Evolutionary conservation across 2,888 invertebrate species (phyloP).

Genomic region (Ganaspis brasiliensis): DNA sequence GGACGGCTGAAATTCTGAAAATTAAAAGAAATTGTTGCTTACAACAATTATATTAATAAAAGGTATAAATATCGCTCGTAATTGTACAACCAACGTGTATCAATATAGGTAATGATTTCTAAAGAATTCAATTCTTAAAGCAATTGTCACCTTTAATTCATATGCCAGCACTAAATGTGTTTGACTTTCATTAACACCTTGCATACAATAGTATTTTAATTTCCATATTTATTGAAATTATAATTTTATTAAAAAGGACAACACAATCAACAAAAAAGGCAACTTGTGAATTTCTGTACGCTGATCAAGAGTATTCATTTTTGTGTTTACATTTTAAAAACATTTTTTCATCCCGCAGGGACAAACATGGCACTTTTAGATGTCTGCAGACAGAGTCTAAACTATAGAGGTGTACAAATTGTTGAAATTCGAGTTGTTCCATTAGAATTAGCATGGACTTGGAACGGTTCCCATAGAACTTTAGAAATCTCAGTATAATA

Average conservation of each 20-base stretch:
- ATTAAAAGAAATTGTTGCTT: no score
- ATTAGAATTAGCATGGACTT: no score
- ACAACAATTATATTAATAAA: no score
- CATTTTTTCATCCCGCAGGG: no score
- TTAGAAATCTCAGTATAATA: no score
- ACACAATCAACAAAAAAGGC: slow-evolving; percentile 22
- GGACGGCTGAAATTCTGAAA: no score
- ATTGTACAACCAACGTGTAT: slow-evolving; percentile 50
- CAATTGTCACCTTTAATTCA: slow-evolving; percentile 28
- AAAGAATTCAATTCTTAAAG: slow-evolving; percentile 9
- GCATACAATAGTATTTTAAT: slow-evolving; percentile 12
- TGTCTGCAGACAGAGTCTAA: no score
- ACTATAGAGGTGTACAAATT: no score
- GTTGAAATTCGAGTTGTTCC: no score
- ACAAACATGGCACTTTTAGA: no score
- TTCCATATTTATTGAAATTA: slow-evolving; percentile 36
- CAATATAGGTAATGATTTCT: slow-evolving; percentile 48
- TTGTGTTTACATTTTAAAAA: no score
- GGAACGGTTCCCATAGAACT: no score
- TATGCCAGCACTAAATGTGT: slow-evolving; percentile 2
- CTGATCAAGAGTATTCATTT: not conserved
- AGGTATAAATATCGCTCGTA: not conserved
- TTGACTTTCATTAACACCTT: slow-evolving; percentile 27
- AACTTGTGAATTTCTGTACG: not conserved
- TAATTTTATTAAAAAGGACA: slow-evolving; percentile 1